Base-by-base conservation (phyloP, 2,113 vertebrate genomes). In the Galbula dea region DNA sequence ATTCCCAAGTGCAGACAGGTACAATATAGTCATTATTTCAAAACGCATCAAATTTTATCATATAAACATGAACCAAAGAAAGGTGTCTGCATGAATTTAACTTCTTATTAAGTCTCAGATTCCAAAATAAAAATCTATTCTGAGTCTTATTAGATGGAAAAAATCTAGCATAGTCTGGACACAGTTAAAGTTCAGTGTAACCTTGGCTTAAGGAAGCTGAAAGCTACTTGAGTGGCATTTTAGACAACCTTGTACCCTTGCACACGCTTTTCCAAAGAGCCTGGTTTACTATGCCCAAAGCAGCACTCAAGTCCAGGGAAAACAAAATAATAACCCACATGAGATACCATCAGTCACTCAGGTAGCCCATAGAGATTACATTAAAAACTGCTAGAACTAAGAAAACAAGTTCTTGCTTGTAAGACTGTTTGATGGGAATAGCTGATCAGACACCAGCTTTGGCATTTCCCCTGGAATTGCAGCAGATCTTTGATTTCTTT, bases 321-420 rank as follows among this genome's bases (percentile, higher is more conserved):
- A 96, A 93, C 32, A 88, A 86, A 90, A 48, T 23, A 92, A 87
- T 13, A 78, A 87, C 45, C 65, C 71, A 76, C 3, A 0, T 68
- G 66, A 94, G 88, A 87, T 80, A 68, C 37, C 63, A 48, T 79
- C 61, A 29, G 77, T 78, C 51, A 5, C 62, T 74, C 76, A 30
- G 14, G 71, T 41, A 62, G 29, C 21, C 82, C 72, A 12, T 11
- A 49, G 83, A 92, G 90, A 83, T 66, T 91, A 87, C 29, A 3
- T 75, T 75, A 73, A 90, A 93, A 94, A 94, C 58, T 94, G 86
- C 83, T 95, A 69, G 69, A 86, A 93, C 77, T 92, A 76, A 95
- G 84, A 94, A 96, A 95, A 90, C 88, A 89, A 89, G 66, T 76
- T 87, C 75, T 69, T 67, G 27, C 94, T 96, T 96, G n/a, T 86